Evolutionary conservation across 2,888 invertebrate genomes (phyloP).

Genomic region (Coenonympha arcania): DNA sequence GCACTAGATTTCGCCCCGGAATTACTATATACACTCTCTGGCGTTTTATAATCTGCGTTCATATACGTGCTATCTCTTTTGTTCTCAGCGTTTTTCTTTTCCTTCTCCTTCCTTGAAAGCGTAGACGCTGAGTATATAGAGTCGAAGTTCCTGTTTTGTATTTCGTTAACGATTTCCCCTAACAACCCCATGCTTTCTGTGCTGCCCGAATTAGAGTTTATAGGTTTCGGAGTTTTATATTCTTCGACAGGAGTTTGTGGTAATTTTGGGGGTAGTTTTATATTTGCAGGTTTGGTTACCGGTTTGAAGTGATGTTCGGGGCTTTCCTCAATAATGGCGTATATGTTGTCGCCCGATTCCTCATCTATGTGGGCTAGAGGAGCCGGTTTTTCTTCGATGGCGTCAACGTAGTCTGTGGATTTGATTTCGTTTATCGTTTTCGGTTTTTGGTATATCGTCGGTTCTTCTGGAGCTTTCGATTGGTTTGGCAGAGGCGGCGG

Average conservation of each 20-base stretch:
- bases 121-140: slow-evolving; percentile 89
- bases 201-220: slow-evolving; percentile 67
- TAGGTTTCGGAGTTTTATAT: slow-evolving; percentile 63
- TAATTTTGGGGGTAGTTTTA: slow-evolving; percentile 46
- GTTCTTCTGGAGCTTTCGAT: slow-evolving; percentile 27
- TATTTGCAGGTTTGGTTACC: slow-evolving; percentile 35
- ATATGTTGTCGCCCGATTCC: slow-evolving; percentile 83
- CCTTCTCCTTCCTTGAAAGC: slow-evolving; percentile 74
- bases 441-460: slow-evolving; percentile 73
- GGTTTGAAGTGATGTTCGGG: slow-evolving; percentile 68
- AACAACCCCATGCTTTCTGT: slow-evolving; percentile 83
- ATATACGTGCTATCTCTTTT: slow-evolving; percentile 74
- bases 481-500: slow-evolving; percentile 80
- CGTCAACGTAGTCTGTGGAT: slow-evolving; percentile 82
- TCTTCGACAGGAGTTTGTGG: slow-evolving; percentile 65
- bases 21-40: slow-evolving; percentile 78
- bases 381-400: slow-evolving; percentile 78
- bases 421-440: slow-evolving; percentile 50
- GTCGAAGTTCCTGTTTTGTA: slow-evolving; percentile 88
- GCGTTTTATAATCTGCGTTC: slow-evolving; percentile 75
- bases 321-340: slow-evolving; percentile 89
- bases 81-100: slow-evolving; percentile 40
- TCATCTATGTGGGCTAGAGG: slow-evolving; percentile 78
- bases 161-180: slow-evolving; percentile 90
- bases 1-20: slow-evolving; percentile 75